These are phyloP conservation scores for Cygnus atratus DNA, from an alignment of 2,113 vertebrate genomes.

Conservation along the genomic window DNA sequence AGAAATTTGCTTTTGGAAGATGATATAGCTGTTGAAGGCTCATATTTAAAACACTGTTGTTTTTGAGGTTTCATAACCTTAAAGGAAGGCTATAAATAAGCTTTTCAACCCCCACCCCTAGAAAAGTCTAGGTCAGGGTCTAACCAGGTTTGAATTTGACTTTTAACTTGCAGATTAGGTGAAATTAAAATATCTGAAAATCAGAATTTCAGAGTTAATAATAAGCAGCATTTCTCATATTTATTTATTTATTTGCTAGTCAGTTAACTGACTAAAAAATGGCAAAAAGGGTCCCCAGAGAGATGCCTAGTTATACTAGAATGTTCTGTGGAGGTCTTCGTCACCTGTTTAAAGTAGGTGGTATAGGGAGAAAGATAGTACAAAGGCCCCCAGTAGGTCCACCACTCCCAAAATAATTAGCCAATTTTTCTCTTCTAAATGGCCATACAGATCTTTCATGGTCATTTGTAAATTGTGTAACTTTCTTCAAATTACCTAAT, in stretches of 20 bases:
- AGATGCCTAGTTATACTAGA: not conserved
- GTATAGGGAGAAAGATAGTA: not conserved
- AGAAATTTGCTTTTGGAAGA: slow-evolving; percentile 2
- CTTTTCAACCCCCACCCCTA: not conserved
- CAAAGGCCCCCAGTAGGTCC: not conserved
- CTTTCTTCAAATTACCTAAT: not conserved
- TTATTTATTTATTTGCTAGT: not conserved
- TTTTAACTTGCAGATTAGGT: not conserved
- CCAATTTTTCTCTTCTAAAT: not conserved
- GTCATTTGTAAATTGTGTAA: not conserved
- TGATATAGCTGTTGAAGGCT: slow-evolving; percentile 11
- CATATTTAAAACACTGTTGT: not conserved
- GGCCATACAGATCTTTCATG: not conserved
- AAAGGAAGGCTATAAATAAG: not conserved
- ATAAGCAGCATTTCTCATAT: not conserved
- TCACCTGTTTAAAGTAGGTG: not conserved
- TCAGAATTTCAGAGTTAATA: not conserved
- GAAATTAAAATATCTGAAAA: not conserved
- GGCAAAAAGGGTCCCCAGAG: not conserved
- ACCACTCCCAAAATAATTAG: not conserved
- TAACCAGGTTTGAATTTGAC: not conserved
- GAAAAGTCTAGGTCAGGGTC: not conserved
- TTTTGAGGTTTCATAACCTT: not conserved
- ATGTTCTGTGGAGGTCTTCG: not conserved
- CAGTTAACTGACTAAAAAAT: not conserved